These are phyloP conservation scores for Salvelinus fontinalis DNA, from an alignment of 2,113 vertebrate species.

Conservation along the genomic window DNA sequence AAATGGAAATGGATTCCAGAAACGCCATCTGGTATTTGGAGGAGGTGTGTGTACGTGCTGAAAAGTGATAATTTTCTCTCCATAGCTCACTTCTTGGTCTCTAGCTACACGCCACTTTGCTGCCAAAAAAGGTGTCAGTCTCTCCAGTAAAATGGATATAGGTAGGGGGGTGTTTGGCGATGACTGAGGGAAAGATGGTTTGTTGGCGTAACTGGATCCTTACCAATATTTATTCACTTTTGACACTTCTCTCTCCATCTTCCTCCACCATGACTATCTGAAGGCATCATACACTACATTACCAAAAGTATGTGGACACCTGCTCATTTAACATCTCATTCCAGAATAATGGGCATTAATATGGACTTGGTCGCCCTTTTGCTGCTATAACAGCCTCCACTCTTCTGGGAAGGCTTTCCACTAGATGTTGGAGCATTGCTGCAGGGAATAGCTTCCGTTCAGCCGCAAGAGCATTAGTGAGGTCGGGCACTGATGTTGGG, in stretches of 20 bases:
- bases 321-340: too few relatives aligned
- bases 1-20: constrained; percentile 88
- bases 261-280: not conserved
- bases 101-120: constrained; percentile 86
- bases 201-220: constrained; percentile 38
- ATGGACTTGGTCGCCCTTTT: too few relatives aligned
- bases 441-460: too few relatives aligned
- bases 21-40: constrained; percentile 96
- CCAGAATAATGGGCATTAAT: too few relatives aligned
- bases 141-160: constrained; percentile 70
- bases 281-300: not conserved
- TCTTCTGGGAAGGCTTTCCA: too few relatives aligned
- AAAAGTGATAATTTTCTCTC: constrained; percentile 85
- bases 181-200: not conserved
- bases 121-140: constrained; percentile 96
- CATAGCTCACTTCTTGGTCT: constrained; percentile 88
- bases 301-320: too few relatives aligned
- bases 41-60: constrained; percentile 79
- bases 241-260: constrained; percentile 15
- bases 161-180: constrained; percentile 29
- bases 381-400: too few relatives aligned
- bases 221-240: constrained; percentile 54
- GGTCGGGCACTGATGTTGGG: too few relatives aligned
- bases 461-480: too few relatives aligned
- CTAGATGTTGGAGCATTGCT: too few relatives aligned